Conservation (phyloP, 2,888 invertebrate species). For the Acleris cristana region DNA sequence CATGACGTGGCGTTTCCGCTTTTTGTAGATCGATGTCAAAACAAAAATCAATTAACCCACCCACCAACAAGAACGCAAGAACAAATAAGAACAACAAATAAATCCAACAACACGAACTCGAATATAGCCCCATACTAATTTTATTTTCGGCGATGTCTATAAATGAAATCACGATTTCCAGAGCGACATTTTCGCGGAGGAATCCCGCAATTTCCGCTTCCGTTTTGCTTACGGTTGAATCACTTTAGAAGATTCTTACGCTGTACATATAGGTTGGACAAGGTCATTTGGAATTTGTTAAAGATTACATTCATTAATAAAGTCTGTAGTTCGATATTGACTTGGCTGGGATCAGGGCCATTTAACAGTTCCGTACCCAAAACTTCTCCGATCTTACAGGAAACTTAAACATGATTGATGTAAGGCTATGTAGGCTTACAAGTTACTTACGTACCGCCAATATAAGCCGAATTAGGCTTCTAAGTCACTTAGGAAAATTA, state of each 20-base stretch:
- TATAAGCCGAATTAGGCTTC: no score
- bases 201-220: constrained; percentile 28
- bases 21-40: no score
- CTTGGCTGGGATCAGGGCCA: no score
- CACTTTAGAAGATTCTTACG: constrained; percentile 10
- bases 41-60: no score
- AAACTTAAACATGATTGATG: no score
- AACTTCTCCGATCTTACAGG: no score
- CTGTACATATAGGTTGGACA: constrained; percentile 1
- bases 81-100: background rate
- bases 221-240: constrained; percentile 5
- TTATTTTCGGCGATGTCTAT: constrained; percentile 5
- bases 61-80: background rate
- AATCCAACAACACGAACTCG: constrained; percentile 3
- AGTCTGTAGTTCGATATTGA: no score
- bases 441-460: no score
- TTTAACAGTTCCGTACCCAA: no score
- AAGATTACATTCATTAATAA: background rate
- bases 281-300: background rate
- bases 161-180: constrained; percentile 22
- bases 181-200: constrained; percentile 8
- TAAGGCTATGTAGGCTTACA: no score
- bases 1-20: no score
- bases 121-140: background rate
- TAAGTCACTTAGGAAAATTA: no score